Base-by-base conservation (phyloP, 2,888 invertebrate genomes). In the Papilio gigon region DNA sequence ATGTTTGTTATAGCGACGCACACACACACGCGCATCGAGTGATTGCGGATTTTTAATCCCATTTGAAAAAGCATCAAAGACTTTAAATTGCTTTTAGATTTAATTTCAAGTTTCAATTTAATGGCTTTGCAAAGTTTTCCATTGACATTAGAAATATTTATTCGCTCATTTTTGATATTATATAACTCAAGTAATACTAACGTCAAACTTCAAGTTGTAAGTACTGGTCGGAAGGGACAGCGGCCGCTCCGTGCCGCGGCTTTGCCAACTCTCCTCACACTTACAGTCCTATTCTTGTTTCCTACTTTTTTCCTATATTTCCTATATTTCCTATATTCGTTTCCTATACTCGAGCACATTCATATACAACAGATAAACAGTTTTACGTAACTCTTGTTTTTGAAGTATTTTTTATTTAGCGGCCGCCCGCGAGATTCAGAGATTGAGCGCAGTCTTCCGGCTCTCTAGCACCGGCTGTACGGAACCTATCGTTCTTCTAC, bases 61-160 rank as follows among this genome's bases (percentile, higher is more conserved):
- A 27, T 27, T n/a, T 27, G 8, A 6, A 53, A 50, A 53, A 53
- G 53, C 27, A 27, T 27, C 11, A 6, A 20, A 25, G 14, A 25
- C 22, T 50, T 22, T 9, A 27, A 53, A 27, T 53, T 27, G 53
- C 53, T 27, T 53, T 53, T 27, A 27, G 27, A 53, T 53, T 53
- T 8, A 27, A 53, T 25, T 53, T 27, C 25, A 53, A 53, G 27
- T 27, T 53, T 27, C 53, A 27, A 53, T 25, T 12, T 14, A 25
- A 27, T 20, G 25, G 25, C 8, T 27, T n/a, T 27, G n/a, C 2
- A n/a, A 50, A 50, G 11, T 14, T 53, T 53, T 53, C 20, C 4
- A 14, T 25, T 50, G 6, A 3, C 8, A 5, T 27, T 53, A 8
- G 6, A n/a, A 53, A 53, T n/a, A n/a, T 53, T 27, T 6, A 27